phyloP scores from a whole-genome alignment of 2,113 vertebrate species.

The Callipepla californica region DNA sequence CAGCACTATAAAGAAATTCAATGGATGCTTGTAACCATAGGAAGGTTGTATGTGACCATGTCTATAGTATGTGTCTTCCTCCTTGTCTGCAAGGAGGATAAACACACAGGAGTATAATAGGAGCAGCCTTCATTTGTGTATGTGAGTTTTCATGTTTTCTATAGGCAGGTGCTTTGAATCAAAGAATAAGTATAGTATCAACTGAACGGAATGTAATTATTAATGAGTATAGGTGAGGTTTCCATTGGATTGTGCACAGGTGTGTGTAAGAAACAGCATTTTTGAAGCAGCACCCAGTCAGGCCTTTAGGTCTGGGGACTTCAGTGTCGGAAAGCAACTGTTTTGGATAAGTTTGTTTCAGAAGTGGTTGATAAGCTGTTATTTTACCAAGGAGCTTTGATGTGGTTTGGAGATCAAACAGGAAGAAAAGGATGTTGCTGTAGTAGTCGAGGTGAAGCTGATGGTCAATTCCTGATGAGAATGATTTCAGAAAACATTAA shows the following conservation, averaged over 20 bases:
- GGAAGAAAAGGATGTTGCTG: not conserved
- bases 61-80: not conserved
- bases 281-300: not conserved
- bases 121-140: not conserved
- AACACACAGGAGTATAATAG: not conserved
- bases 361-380: not conserved
- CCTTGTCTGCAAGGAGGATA: not conserved
- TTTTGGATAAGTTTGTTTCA: not conserved
- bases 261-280: not conserved
- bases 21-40: not conserved
- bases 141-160: not conserved
- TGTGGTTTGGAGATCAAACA: not conserved
- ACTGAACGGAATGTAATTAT: not conserved
- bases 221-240: not conserved
- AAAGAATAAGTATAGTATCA: not conserved
- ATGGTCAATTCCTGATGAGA: not conserved
- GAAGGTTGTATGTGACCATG: not conserved
- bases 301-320: not conserved
- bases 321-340: not conserved
- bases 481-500: not conserved
- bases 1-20: not conserved
- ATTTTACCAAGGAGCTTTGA: not conserved
- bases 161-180: not conserved
- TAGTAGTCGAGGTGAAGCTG: not conserved
- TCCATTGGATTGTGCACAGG: fast-evolving